Percentiles rank a stretch among this genome's conserved stretches.
These are phyloP conservation scores for Psittacula derbiana DNA, from an alignment of 2,797 vertebrate genomes.

Conservation along the genomic window DNA sequence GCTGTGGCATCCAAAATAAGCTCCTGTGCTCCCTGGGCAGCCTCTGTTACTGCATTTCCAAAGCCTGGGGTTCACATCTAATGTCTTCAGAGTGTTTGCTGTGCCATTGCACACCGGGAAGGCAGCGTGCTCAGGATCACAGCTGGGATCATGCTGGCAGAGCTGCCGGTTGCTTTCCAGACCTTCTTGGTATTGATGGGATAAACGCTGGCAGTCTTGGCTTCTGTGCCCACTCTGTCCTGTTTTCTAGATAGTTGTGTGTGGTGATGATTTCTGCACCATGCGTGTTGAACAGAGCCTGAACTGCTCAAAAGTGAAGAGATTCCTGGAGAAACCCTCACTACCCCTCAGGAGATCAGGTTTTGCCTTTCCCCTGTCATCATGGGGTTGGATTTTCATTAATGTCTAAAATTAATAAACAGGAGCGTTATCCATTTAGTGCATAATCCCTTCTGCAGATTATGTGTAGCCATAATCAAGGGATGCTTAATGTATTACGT, in stretches of 20 bases:
- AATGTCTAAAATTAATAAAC: background rate
- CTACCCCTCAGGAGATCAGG: background rate
- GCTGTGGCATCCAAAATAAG: background rate
- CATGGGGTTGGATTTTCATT: background rate
- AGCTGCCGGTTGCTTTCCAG: background rate
- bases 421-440: background rate
- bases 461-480: background rate
- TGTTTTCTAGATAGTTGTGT: background rate
- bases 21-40: background rate
- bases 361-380: background rate
- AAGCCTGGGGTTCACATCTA: accelerated
- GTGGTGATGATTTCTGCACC: background rate
- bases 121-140: accelerated
- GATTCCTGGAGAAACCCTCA: background rate
- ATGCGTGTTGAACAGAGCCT: background rate
- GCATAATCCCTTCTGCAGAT: background rate
- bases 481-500: background rate
- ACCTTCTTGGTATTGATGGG: background rate
- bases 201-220: background rate
- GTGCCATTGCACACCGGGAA: accelerated
- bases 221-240: background rate
- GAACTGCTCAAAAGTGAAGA: background rate
- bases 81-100: accelerated
- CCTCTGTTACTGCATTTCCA: accelerated
- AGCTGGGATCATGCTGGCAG: background rate